A percentile compares a stretch with the other conserved stretches of the same genome.
phyloP scores from a whole-genome alignment of 2,797 vertebrate genomes.

The Megaceryle alcyon region DNA sequence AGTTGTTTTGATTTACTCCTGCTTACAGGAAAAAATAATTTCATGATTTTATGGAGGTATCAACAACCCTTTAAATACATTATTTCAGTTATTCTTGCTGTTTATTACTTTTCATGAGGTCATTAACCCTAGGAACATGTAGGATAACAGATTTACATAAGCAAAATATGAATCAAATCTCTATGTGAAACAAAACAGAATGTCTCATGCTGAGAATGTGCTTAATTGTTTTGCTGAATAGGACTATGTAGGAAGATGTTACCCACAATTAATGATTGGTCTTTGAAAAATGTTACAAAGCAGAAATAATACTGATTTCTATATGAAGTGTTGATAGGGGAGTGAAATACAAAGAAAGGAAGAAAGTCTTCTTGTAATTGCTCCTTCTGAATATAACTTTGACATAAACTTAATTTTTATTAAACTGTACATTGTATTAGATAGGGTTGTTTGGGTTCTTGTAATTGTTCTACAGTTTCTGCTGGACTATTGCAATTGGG shows the following conservation, averaged over 20 bases:
- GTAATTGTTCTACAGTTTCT: background rate
- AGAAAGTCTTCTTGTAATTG: background rate
- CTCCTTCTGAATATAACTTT: background rate
- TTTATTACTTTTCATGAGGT: background rate
- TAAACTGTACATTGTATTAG: background rate
- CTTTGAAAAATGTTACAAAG: background rate
- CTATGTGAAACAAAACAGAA: background rate
- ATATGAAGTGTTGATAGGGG: background rate
- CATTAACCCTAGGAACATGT: background rate
- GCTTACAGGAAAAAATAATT: background rate
- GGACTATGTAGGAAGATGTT: background rate
- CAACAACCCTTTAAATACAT: background rate
- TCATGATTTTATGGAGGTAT: background rate
- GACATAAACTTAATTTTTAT: background rate
- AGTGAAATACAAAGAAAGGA: background rate
- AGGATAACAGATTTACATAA: background rate
- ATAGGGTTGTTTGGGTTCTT: background rate
- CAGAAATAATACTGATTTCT: background rate
- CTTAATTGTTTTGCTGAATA: background rate
- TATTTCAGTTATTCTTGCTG: background rate
- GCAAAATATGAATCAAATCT: background rate
- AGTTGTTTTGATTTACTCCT: background rate
- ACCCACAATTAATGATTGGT: background rate
- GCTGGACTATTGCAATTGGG: fast-evolving
- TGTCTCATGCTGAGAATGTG: background rate